A percentile compares a stretch with the other conserved stretches of the same genome.
Conservation (phyloP, 2,113 vertebrate species). For the Tyto alba region DNA sequence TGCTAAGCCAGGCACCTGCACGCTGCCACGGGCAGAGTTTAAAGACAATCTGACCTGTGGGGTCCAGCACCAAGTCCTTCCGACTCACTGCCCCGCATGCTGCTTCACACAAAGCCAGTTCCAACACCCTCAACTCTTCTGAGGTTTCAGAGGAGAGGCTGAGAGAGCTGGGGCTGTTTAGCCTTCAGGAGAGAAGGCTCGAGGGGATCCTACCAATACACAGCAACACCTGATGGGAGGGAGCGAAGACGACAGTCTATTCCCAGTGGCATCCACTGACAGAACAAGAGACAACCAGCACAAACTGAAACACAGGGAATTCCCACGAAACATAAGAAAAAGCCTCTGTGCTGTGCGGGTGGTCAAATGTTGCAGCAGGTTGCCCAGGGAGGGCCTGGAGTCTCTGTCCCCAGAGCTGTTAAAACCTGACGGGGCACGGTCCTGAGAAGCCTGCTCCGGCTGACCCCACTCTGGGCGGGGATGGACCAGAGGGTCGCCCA, state of each 20-base stretch:
- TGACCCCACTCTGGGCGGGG: not conserved
- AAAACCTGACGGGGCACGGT: not conserved
- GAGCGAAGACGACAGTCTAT: not conserved
- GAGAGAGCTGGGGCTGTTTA: not conserved
- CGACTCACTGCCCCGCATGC: rapidly evolving
- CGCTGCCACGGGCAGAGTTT: not conserved
- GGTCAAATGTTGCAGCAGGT: not conserved
- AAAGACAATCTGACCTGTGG: not conserved
- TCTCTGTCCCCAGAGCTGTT: not conserved
- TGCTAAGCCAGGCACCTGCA: not conserved
- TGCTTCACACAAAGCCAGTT: not conserved
- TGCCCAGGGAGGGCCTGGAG: not conserved
- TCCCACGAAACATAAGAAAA: not conserved
- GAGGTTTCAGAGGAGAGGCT: not conserved
- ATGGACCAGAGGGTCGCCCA: not conserved
- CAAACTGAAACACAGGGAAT: not conserved
- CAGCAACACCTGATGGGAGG: not conserved
- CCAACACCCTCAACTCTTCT: not conserved
- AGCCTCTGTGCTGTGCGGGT: not conserved
- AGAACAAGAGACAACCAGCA: not conserved
- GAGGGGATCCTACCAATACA: not conserved
- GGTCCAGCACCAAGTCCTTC: not conserved
- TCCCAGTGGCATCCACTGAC: not conserved
- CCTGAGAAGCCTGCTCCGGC: not conserved
- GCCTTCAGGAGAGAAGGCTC: not conserved